Evolutionary conservation across 2,888 invertebrate genomes (phyloP).

Genomic region (Idaea straminata): DNA sequence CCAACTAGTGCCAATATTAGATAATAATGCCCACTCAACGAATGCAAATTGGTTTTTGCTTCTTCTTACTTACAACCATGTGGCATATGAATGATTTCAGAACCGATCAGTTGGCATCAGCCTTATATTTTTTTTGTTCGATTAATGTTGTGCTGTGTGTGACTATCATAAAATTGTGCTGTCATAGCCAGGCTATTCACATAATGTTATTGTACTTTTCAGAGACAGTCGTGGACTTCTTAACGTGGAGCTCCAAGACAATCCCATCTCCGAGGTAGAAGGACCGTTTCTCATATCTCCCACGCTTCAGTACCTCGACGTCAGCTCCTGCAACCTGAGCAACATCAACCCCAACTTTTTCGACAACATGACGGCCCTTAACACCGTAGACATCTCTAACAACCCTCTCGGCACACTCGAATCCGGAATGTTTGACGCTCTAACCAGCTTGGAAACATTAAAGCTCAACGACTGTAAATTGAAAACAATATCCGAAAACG

Average conservation of each 20-base stretch:
- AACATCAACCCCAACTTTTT: constrained; percentile 82
- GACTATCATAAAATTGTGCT: not conserved
- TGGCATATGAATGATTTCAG: not conserved
- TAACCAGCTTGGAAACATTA: constrained; percentile 83
- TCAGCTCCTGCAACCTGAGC: constrained; percentile 82
- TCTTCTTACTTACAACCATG: constrained; percentile 34
- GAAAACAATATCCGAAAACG: constrained; percentile 75
- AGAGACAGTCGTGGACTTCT: constrained; percentile 85
- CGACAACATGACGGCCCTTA: constrained; percentile 82
- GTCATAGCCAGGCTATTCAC: too few relatives aligned
- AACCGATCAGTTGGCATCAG: not conserved
- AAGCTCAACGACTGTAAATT: constrained; percentile 84
- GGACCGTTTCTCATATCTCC: constrained; percentile 83
- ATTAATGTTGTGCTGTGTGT: constrained; percentile 16
- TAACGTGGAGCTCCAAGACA: constrained; percentile 85
- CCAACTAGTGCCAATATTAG: constrained; percentile 66
- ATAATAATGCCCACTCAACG: constrained; percentile 72
- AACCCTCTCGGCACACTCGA: constrained; percentile 82
- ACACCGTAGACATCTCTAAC: constrained; percentile 84
- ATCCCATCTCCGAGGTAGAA: constrained; percentile 81
- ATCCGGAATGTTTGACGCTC: constrained; percentile 80
- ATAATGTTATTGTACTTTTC: constrained; percentile 37
- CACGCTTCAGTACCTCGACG: constrained; percentile 84
- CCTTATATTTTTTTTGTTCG: constrained; percentile 11
- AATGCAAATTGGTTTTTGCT: constrained; percentile 70